Percentiles rank a stretch among this genome's conserved stretches.
Conservation (phyloP, 2,888 invertebrate species). For the Autographa gamma region DNA sequence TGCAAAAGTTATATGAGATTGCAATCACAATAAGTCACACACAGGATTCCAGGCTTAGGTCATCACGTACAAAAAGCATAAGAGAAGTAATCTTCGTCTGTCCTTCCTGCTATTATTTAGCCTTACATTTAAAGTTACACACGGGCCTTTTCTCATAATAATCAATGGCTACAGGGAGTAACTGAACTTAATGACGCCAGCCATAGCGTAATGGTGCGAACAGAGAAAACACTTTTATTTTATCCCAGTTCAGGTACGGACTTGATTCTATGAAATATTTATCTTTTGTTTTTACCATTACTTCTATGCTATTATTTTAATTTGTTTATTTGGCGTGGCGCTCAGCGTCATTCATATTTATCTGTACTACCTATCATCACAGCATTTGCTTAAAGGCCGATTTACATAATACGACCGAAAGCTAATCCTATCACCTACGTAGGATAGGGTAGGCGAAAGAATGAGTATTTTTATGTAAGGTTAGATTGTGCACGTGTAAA, state of each 20-base stretch:
- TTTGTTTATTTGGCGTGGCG: no score
- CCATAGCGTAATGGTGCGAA: conserved; percentile 81
- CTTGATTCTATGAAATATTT: conserved; percentile 35
- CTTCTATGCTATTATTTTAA: no score
- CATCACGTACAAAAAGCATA: background rate
- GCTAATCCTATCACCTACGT: no score
- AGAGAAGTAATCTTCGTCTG: conserved; percentile 2
- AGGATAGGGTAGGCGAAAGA: no score
- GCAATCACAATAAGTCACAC: conserved; percentile 1
- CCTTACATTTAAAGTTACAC: conserved; percentile 50
- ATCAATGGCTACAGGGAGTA: conserved; percentile 78
- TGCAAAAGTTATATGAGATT: background rate
- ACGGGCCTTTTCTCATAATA: conserved; percentile 78
- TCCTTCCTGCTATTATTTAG: conserved; percentile 59
- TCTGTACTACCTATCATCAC: no score
- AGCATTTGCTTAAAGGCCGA: no score
- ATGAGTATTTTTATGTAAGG: no score
- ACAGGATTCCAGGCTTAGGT: background rate
- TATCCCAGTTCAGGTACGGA: conserved; percentile 66
- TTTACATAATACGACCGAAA: no score
- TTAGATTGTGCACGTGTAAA: background rate
- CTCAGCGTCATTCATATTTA: no score
- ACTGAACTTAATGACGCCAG: conserved; percentile 80
- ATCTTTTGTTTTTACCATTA: background rate
- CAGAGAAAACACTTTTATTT: conserved; percentile 79